phyloP scores from a whole-genome alignment of 2,797 vertebrate genomes.

The Kryptolebias ocellatus region DNA sequence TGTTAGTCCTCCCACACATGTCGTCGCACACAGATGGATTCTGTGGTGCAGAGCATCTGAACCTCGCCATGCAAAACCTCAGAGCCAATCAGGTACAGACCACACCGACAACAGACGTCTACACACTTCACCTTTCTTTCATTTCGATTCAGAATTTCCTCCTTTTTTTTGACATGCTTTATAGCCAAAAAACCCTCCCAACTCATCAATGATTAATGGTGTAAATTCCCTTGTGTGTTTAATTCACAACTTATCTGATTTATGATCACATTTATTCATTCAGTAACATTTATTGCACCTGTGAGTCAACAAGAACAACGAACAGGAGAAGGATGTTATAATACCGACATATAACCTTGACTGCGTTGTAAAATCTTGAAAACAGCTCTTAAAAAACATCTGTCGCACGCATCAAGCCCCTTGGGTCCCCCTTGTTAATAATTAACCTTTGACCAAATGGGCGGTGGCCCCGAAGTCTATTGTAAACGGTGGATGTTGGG shows the following conservation, averaged over 20 bases:
- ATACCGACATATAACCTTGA: background rate
- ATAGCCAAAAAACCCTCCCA: conserved; percentile 12
- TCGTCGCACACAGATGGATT: conserved; percentile 43
- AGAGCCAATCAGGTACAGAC: conserved; percentile 54
- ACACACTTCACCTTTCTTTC: background rate
- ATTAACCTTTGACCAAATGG: conserved; percentile 43
- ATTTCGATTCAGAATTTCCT: conserved; percentile 12
- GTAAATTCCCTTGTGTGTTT: conserved; percentile 4
- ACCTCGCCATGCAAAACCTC: conserved; percentile 46
- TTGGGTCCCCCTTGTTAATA: conserved; percentile 38
- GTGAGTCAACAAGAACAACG: conserved; percentile 7
- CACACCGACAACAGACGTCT: background rate
- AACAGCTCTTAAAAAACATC: conserved; percentile 39
- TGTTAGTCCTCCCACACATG: conserved; percentile 58
- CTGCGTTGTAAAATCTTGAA: conserved; percentile 22
- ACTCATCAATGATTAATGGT: conserved; percentile 6
- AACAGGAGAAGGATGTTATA: conserved; percentile 2
- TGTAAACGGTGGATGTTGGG: conserved; percentile 41
- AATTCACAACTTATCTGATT: conserved; percentile 23
- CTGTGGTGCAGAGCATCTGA: conserved; percentile 62
- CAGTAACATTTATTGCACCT: conserved; percentile 22
- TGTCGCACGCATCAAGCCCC: conserved; percentile 33
- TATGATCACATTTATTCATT: conserved; percentile 17
- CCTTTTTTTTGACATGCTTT: conserved; percentile 12
- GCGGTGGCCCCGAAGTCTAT: conserved; percentile 32